Evolutionary conservation across 2,797 vertebrate species (phyloP), one percentile per base, ranked within the genome.

Genomic region (Cryptoprocta ferox): DNA sequence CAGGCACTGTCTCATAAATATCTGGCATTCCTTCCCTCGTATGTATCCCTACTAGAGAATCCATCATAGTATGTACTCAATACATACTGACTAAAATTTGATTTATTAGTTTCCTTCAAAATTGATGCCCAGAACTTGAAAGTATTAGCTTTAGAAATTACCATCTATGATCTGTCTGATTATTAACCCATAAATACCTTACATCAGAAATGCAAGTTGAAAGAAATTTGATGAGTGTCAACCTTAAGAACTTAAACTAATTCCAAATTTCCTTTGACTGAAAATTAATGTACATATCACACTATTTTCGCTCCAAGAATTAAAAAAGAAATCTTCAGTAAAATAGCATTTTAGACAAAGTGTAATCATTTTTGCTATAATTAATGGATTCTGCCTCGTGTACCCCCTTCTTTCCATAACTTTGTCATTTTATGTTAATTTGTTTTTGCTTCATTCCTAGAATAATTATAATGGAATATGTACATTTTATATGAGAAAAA

Each of bases 401-500:
- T 37, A 39, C 3, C 19, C 92, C 5, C 9, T 79, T 89, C n/a
- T 89, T 92, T 82, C 50, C 24, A 39, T n/a, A 89, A 81, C 1
- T 32, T 21, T 63, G 70, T 56, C 30, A 92, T 81, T 59, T 85
- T 71, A 81, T 39, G 6, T 37, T 70, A 11, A 56, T 61, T 73
- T 59, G 2, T 70, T 97, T 91, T 88, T 79, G 32, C 4, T 71
- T 28, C 63, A 63, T 80, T 93, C 35, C 59, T 39, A 88, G 59
- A 75, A 79, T 68, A 87, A 95, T 83, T 79, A 42, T 14, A 80
- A 53, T 63, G 61, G 6, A 50, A 61, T 78, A 75, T 35, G 11
- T 37, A 35, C 8, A 84, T 39, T 70, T 93, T 53, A 70, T 26
- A 45, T 78, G 32, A 78, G 45, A 88, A 97, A 94, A 73, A 94